Evolutionary conservation across 2,888 invertebrate species (phyloP).

Genomic region (Drosophila kambysellisi): DNA sequence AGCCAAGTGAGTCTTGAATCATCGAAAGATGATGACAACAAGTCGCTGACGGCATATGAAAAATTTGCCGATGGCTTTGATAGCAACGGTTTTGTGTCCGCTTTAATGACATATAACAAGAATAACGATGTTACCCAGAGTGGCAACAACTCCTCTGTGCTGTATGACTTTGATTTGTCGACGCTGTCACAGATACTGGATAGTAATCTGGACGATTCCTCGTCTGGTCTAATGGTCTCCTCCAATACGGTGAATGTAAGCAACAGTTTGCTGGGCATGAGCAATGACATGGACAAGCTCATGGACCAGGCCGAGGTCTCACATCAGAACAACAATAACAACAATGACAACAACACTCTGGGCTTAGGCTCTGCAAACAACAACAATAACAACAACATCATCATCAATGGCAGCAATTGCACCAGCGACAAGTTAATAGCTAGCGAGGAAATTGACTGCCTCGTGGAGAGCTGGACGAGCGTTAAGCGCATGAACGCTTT

Average conservation of each 20-base stretch:
- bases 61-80: slow-evolving; percentile 83
- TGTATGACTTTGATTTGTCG: slow-evolving; percentile 75
- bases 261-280: slow-evolving; percentile 60
- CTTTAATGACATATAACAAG: slow-evolving; percentile 73
- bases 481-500: slow-evolving; percentile 81
- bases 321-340: slow-evolving; percentile 67
- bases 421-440: slow-evolving; percentile 65
- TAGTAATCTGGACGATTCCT: slow-evolving; percentile 64
- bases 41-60: slow-evolving; percentile 76
- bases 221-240: slow-evolving; percentile 56
- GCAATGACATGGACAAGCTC: slow-evolving; percentile 76
- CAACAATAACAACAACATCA: slow-evolving; percentile 53
- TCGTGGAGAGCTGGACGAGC: slow-evolving; percentile 80
- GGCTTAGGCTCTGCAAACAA: slow-evolving; percentile 49
- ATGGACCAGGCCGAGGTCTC: slow-evolving; percentile 64
- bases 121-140: slow-evolving; percentile 61
- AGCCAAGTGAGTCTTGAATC: slow-evolving; percentile 67
- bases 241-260: slow-evolving; percentile 70
- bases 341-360: slow-evolving; percentile 36
- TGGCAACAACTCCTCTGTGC: slow-evolving; percentile 66
- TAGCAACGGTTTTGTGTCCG: slow-evolving; percentile 83
- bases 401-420: slow-evolving; percentile 61
- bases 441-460: slow-evolving; percentile 81
- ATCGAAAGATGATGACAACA: slow-evolving; percentile 78
- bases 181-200: slow-evolving; percentile 70